Conservation (phyloP, 2,888 invertebrate species). For the Desoria tigrina region DNA sequence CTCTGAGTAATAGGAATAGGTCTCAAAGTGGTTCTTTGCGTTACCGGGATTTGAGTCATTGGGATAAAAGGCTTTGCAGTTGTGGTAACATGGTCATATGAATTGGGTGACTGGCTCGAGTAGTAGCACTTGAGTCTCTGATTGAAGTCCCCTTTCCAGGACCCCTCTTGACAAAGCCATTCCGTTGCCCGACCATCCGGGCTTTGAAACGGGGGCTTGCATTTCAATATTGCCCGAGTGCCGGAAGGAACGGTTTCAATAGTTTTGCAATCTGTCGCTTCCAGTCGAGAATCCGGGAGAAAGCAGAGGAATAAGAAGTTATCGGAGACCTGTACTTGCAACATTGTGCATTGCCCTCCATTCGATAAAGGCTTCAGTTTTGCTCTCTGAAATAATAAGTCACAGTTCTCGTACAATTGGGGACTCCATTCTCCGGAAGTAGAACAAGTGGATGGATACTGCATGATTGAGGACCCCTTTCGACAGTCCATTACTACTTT, state of each 20-base stretch:
- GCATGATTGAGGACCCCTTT: background rate
- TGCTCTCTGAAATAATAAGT: background rate
- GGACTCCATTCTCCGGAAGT: slow-evolving; percentile 8
- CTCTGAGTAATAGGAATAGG: background rate
- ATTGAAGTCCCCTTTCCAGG: slow-evolving; percentile 36
- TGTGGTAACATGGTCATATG: background rate
- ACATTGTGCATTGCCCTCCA: slow-evolving; percentile 10
- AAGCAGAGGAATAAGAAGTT: slow-evolving; percentile 13
- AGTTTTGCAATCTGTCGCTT: background rate
- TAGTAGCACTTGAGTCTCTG: slow-evolving; percentile 7
- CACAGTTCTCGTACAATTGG: background rate
- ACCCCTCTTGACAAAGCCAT: slow-evolving; percentile 32
- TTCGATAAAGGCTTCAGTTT: background rate
- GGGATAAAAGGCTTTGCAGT: background rate
- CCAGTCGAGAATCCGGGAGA: background rate
- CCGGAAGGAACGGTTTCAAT: slow-evolving; percentile 17
- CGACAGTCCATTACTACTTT: slow-evolving; percentile 11
- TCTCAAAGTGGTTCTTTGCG: background rate
- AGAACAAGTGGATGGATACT: slow-evolving; percentile 18
- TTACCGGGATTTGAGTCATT: background rate
- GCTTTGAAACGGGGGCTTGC: slow-evolving; percentile 26
- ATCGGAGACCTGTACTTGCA: slow-evolving; percentile 4
- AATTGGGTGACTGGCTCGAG: background rate
- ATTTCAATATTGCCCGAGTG: slow-evolving; percentile 18
- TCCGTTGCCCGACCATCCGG: slow-evolving; percentile 13